These are phyloP conservation scores for Scylla paramamosain DNA, from an alignment of 1,140 invertebrate species.

Conservation along the genomic window DNA sequence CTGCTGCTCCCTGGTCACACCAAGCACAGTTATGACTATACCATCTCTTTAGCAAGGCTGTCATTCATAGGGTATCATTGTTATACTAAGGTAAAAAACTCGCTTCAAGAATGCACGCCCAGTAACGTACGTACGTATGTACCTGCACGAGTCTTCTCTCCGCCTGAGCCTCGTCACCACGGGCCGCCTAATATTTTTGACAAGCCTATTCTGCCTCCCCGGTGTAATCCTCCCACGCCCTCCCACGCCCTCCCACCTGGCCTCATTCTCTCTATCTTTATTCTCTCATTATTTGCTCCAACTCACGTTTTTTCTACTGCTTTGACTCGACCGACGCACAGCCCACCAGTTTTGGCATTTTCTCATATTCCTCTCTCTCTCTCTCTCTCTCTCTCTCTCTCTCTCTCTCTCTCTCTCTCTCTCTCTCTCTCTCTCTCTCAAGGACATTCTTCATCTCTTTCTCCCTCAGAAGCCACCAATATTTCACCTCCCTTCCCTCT, in stretches of 20 bases:
- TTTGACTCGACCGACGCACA: no score
- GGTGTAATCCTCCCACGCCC: neutral
- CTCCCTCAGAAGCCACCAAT: neutral
- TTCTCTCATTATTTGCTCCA: conserved; percentile 10
- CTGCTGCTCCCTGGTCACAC: no score
- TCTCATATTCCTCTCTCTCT: neutral
- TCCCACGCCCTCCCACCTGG: neutral
- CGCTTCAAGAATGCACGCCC: no score
- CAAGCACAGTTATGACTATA: no score
- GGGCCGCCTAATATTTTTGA: neutral
- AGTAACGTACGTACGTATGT: no score
- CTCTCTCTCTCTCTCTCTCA: neutral
- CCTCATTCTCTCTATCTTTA: neutral
- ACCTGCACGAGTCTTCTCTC: no score
- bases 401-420: conserved; percentile 31
- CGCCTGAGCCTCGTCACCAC: neutral
- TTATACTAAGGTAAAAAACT: no score
- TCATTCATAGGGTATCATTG: no score
- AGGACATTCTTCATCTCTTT: neutral
- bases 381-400: conserved; percentile 18
- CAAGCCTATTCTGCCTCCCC: neutral
- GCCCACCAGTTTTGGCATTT: neutral
- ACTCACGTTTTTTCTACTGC: neutral
- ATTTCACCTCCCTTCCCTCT: neutral
- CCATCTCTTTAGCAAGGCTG: no score